A percentile compares a stretch with the other conserved stretches of the same genome.
phyloP scores from a whole-genome alignment of 2,888 invertebrate genomes.

The Torymus auratus region DNA sequence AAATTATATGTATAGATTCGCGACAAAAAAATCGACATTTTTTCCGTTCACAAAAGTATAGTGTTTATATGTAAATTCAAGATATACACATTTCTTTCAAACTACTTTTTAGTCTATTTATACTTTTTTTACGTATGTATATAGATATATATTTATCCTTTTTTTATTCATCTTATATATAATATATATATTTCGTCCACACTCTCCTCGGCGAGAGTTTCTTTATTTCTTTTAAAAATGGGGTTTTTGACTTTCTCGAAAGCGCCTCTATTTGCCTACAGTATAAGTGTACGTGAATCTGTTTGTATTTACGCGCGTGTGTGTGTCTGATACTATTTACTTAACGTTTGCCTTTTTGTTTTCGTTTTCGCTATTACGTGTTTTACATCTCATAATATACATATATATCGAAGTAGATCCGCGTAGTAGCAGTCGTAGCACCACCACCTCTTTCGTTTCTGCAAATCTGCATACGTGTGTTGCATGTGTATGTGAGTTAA shows the following conservation, averaged over 20 bases:
- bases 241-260: constrained; percentile 58
- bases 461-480: too few species aligned
- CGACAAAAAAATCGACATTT: constrained; percentile 53
- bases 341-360: neutral
- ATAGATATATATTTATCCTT: constrained; percentile 44
- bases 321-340: constrained; percentile 23
- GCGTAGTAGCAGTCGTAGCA: constrained; percentile 47
- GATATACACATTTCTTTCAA: constrained; percentile 48
- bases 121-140: constrained; percentile 53
- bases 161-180: constrained; percentile 50
- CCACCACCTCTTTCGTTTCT: constrained; percentile 35
- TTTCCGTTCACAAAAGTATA: constrained; percentile 49
- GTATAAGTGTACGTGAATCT: constrained; percentile 1
- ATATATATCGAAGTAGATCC: constrained; percentile 45
- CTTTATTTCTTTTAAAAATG: constrained; percentile 43
- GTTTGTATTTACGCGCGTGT: constrained; percentile 17
- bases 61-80: constrained; percentile 34
- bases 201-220: constrained; percentile 56
- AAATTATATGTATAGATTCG: constrained; percentile 27
- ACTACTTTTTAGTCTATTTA: constrained; percentile 45
- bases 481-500: neutral
- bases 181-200: constrained; percentile 59
- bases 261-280: constrained; percentile 51
- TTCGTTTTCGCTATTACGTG: too few species aligned
- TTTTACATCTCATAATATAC: neutral